phyloP scores from a whole-genome alignment of 2,797 vertebrate genomes.

The Sternarchorhynchus goeldii region DNA sequence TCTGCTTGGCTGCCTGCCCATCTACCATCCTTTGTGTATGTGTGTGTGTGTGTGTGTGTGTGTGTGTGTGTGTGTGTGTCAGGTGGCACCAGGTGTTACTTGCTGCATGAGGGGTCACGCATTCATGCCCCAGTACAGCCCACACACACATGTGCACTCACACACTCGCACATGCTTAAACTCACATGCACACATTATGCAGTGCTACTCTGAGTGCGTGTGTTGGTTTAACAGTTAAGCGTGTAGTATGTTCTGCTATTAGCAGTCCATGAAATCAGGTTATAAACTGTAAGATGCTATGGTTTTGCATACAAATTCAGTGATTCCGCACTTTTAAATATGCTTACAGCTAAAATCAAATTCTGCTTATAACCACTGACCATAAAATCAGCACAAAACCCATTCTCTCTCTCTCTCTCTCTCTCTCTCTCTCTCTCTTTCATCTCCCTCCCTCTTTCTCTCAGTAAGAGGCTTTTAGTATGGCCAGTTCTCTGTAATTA shows the following conservation, averaged over 20 bases:
- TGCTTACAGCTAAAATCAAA: too few species aligned
- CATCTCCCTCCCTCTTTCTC: neutral
- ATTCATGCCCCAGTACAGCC: conserved; percentile 24
- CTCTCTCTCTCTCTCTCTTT: too few species aligned
- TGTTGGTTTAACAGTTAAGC: neutral
- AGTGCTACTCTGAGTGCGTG: neutral
- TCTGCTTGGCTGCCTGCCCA: conserved; percentile 52
- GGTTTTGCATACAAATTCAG: too few species aligned
- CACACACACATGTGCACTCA: neutral
- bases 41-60: conserved; percentile 52
- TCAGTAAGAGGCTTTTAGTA: conserved; percentile 34
- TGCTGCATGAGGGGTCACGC: conserved; percentile 38
- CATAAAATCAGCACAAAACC: neutral
- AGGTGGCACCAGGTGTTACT: conserved; percentile 57
- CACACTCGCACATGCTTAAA: neutral
- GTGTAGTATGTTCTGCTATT: too few species aligned
- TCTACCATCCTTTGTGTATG: conserved; percentile 36
- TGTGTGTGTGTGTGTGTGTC: conserved; percentile 45
- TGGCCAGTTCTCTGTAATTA: conserved; percentile 42
- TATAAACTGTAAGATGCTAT: too few species aligned
- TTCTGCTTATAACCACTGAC: too few species aligned
- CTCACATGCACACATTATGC: neutral
- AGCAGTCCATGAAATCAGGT: too few species aligned
- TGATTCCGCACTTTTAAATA: too few species aligned
- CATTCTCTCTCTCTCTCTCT: too few species aligned